Percentiles rank a stretch among this genome's conserved stretches.
These are phyloP conservation scores for Apostichopus japonicus DNA, from an alignment of 35 echinoderm and acorn worm species.

Conservation along the genomic window DNA sequence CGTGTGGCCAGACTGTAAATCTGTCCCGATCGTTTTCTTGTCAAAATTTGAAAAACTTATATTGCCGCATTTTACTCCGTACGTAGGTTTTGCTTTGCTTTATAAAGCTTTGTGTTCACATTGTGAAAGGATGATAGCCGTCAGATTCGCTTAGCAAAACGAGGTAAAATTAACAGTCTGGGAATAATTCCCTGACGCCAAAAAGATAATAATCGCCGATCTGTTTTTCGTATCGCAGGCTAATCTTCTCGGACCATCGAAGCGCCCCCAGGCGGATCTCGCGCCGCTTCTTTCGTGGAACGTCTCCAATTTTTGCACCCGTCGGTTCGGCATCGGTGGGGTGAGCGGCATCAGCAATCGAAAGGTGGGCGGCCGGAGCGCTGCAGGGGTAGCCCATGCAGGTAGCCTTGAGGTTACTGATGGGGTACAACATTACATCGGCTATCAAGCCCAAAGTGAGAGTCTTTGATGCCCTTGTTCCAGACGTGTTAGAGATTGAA, in stretches of 20 bases:
- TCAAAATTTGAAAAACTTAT: no score
- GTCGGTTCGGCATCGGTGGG: slow-evolving; percentile 61
- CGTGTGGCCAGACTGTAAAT: no score
- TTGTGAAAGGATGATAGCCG: no score
- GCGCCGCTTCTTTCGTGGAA: slow-evolving; percentile 77
- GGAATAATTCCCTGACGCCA: no score
- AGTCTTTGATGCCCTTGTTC: background rate
- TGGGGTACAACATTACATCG: slow-evolving; percentile 12
- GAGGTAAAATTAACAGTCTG: no score
- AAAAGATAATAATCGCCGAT: no score
- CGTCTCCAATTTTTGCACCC: slow-evolving; percentile 62
- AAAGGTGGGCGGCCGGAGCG: slow-evolving; percentile 5
- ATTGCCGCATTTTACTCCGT: no score
- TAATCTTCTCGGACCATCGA: slow-evolving; percentile 65
- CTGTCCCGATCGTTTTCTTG: no score
- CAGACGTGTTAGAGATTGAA: slow-evolving; percentile 32
- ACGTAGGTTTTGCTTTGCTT: no score
- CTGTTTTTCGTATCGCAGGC: slow-evolving; percentile 40
- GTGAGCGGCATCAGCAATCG: background rate
- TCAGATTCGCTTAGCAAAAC: no score
- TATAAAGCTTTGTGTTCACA: no score
- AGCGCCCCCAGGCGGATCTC: slow-evolving; percentile 80
- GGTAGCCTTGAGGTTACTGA: slow-evolving; percentile 59
- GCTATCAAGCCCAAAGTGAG: slow-evolving; percentile 22
- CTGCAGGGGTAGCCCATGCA: slow-evolving; percentile 53